phyloP scores from a whole-genome alignment of 2,888 invertebrate species.

The Neoscelio sp. region DNA sequence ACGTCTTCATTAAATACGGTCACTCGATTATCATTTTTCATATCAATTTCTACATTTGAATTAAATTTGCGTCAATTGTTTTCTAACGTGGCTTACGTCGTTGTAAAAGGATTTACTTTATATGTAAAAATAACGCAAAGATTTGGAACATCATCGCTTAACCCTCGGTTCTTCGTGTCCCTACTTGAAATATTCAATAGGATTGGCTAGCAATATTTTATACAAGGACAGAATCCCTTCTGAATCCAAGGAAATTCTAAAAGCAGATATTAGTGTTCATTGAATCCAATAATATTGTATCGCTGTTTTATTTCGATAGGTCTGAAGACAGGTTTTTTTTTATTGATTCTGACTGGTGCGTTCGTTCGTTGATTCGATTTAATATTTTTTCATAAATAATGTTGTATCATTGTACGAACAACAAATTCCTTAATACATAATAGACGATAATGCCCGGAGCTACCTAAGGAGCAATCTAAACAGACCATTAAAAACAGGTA shows the following conservation, averaged over 20 bases:
- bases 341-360: neutral
- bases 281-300: constrained; percentile 2
- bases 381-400: constrained; percentile 40
- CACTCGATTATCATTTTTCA: too few relatives aligned
- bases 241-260: constrained; percentile 1
- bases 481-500: constrained; percentile 67
- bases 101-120: neutral
- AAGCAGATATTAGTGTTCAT: constrained; percentile 5
- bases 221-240: constrained; percentile 3
- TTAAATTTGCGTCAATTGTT: neutral
- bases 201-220: constrained; percentile 13
- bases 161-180: constrained; percentile 9
- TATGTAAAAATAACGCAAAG: constrained; percentile 4
- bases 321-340: neutral
- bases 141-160: neutral
- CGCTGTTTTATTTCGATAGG: neutral
- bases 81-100: neutral
- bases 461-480: constrained; percentile 65
- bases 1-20: constrained; percentile 22
- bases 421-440: constrained; percentile 62
- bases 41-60: too few relatives aligned
- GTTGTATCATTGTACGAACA: constrained; percentile 23
- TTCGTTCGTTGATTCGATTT: neutral
- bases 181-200: constrained; percentile 15
- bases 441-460: constrained; percentile 53